Evolutionary conservation across 2,113 vertebrate genomes (phyloP), one percentile per base, ranked within the genome.

Genomic region (Anarrhichthys ocellatus): DNA sequence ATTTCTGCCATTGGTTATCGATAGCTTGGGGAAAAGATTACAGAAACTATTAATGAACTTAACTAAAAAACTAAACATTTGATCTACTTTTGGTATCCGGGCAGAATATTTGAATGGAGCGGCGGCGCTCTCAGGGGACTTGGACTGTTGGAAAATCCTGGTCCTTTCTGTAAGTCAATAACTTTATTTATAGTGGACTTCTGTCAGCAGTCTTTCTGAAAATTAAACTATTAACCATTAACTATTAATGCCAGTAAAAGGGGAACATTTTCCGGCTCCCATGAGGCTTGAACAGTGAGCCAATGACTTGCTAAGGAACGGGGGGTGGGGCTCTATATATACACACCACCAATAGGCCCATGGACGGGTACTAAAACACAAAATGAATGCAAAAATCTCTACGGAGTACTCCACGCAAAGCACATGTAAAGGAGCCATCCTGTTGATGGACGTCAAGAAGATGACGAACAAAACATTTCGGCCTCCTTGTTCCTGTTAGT

Each of bases 361-460:
- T 24, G 40, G 9, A 75, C 15, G 40, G 32, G 71, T 14, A 9
- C 27, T 65, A 15, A 75, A 66, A 73, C 61, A 64, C 65, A 76
- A 78, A 78, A 73, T 73, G 8, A 44, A 54, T 73, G 71, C 61
- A 81, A 78, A 58, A 72, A 73, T 32, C 20, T 27, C 5, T 34
- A 17, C 9, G 17, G 20, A 27, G 44, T 42, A 32, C 40, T 54
- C 38, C 34, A 84, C 76, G 75, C 79, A 85, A 85, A 85, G 15
- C n/a, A 61, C 67, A 85, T 88, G 61, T 67, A 82, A 82, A 76
- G 18, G 46, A 58, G 9, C 32, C 34, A 4, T 17, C n/a, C 32
- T 83, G 42, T 83, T 87, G 70, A 73, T 44, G 66, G 50, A 29
- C 22, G 3, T 34, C 38, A 70, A 29, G 6, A 20, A 36, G n/a